Percentiles rank a stretch among this genome's conserved stretches.
Conservation (phyloP, 2,113 vertebrate species). For the Oreochromis spilurus region DNA sequence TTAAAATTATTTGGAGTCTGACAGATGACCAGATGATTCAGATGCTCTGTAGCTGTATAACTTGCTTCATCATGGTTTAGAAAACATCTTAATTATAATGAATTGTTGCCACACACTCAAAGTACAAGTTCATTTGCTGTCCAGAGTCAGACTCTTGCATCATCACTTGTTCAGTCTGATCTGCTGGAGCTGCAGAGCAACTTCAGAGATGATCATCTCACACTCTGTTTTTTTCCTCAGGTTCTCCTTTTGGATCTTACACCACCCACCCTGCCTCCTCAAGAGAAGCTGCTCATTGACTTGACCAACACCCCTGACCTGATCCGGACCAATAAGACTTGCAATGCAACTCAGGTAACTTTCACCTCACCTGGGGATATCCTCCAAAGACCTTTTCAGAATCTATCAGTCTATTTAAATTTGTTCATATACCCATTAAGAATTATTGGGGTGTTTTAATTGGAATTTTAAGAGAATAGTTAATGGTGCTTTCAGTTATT, state of each 20-base stretch:
- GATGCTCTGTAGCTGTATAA: background rate
- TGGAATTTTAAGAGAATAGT: background rate
- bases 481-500: background rate
- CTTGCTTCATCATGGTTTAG: background rate
- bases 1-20: background rate
- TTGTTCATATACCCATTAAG: background rate
- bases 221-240: slow-evolving; percentile 22
- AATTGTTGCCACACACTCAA: background rate
- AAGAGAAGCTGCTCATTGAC: slow-evolving; percentile 75
- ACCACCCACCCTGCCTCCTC: slow-evolving; percentile 41
- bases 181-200: background rate
- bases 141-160: background rate
- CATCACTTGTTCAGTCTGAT: background rate
- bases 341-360: slow-evolving; percentile 36
- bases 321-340: slow-evolving; percentile 58
- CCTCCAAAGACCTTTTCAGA: background rate
- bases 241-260: slow-evolving; percentile 72
- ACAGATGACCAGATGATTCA: background rate
- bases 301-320: slow-evolving; percentile 73
- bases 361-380: background rate
- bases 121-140: background rate
- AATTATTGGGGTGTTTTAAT: background rate
- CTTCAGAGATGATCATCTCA: background rate
- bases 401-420: background rate
- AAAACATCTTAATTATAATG: background rate